Conservation (phyloP, 2,797 vertebrate species). For the Sarcophilus harrisii region DNA sequence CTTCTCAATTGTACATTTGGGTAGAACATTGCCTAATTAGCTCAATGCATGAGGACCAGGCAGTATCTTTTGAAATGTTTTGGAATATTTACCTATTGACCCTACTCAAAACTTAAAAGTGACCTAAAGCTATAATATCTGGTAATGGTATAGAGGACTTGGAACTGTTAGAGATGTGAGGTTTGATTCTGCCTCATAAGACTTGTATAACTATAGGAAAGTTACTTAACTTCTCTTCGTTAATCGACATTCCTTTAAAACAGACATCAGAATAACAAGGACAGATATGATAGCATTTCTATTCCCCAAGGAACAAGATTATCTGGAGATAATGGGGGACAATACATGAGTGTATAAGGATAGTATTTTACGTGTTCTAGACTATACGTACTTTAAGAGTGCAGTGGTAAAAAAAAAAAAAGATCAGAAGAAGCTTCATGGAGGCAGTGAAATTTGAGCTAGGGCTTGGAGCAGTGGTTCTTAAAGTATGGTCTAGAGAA, state of each 20-base stretch:
- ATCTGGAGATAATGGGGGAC: neutral
- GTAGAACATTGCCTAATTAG: neutral
- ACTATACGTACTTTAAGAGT: neutral
- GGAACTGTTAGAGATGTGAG: neutral
- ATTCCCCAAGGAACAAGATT: neutral
- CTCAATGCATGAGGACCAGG: neutral
- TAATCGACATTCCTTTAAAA: neutral
- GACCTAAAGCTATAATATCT: neutral
- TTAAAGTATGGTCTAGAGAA: too few relatives aligned
- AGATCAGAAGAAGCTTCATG: neutral
- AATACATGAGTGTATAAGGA: neutral
- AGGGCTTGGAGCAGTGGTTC: too few relatives aligned
- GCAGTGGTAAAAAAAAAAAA: neutral
- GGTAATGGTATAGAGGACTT: neutral
- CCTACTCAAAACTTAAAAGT: neutral
- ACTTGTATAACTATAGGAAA: neutral
- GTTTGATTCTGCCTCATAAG: too few relatives aligned
- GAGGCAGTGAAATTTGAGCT: neutral
- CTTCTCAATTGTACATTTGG: conserved; percentile 22
- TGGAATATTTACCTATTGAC: neutral
- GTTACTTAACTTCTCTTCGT: neutral
- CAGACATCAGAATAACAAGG: neutral
- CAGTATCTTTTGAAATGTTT: neutral
- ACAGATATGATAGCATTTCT: neutral
- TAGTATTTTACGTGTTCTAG: neutral